Evolutionary conservation across 2,113 vertebrate species (phyloP), one percentile per base, ranked within the genome.

Genomic region (Poeciliopsis retropinna): DNA sequence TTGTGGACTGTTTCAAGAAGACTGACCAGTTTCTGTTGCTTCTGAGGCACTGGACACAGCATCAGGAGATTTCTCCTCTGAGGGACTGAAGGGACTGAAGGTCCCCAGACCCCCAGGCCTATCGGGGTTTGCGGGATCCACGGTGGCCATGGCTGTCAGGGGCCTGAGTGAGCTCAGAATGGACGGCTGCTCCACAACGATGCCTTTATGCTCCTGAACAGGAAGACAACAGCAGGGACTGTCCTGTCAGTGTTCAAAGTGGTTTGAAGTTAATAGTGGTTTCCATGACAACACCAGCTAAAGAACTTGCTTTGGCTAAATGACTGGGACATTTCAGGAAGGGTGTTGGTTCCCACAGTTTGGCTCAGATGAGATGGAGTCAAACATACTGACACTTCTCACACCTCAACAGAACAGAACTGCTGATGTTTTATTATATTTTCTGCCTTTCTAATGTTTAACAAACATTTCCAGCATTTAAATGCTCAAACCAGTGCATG

Each of bases 21-120:
- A 93, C 96, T 96, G 92, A 99, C 98, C 94, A 30, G 92, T 94
- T 91, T 98, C 97, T 25, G 97, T 97, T 60, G 96, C 96, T 94
- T 99, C 98, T 29, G 97, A 97, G 67, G 97, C 96, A 80, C 95
- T 95, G 90, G 96, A 98, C 93, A 97, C 91, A 69, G 96, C 96
- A 89, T 99, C 97, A 47, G 95, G 96, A 74, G 94, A 96, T 88
- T 95, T 97, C 84, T 99, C 97, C 90, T 97, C 96, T 14, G 95
- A 87, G 79, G 94, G 91, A 90, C 93, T 96, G 90, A 91, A 83
- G 29, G 87, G 92, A 92, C 92, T 93, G 67, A 95, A 88, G 82
- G 86, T 92, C 85, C 94, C 89, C 68, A 79, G 79, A 29, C 78
- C 85, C 73, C 61, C 88, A 28, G 71, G 81, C 37, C 84, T 60